Percentiles rank a stretch among this genome's conserved stretches.
These are phyloP conservation scores for Pangasius macronema DNA, from an alignment of 2,797 vertebrate species.

Conservation along the genomic window DNA sequence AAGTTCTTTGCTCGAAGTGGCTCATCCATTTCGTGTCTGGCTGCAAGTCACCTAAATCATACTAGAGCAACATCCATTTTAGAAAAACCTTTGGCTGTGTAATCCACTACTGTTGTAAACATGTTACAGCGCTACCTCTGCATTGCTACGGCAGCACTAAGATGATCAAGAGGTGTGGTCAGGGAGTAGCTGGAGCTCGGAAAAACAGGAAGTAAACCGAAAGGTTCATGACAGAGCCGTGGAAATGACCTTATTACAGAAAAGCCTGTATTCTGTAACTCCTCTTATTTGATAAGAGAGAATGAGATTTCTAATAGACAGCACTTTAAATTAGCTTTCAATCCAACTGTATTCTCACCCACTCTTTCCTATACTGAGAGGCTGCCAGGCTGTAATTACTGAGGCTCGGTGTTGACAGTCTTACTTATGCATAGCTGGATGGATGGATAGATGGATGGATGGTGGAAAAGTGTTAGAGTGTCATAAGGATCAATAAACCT, in stretches of 20 bases:
- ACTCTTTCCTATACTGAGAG: neutral
- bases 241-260: neutral
- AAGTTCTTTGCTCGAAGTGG: neutral
- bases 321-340: constrained; percentile 32
- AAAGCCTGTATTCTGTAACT: neutral
- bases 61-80: neutral
- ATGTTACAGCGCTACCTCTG: neutral
- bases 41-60: neutral
- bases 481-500: constrained; percentile 15
- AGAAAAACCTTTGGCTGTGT: neutral
- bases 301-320: constrained; percentile 15
- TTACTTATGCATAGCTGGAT: constrained; percentile 20
- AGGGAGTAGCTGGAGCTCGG: neutral
- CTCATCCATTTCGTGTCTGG: neutral
- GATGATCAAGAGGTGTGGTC: neutral
- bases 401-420: constrained; percentile 31
- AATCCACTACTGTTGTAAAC: neutral
- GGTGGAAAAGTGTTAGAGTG: neutral
- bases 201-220: neutral
- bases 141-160: neutral
- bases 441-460: neutral
- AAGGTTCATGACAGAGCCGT: neutral
- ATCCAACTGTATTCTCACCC: constrained; percentile 21
- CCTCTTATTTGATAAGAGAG: neutral
- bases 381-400: constrained; percentile 41